Evolutionary conservation across 2,113 vertebrate genomes (phyloP), one percentile per base, ranked within the genome.

Genomic region (Pithys albifrons): DNA sequence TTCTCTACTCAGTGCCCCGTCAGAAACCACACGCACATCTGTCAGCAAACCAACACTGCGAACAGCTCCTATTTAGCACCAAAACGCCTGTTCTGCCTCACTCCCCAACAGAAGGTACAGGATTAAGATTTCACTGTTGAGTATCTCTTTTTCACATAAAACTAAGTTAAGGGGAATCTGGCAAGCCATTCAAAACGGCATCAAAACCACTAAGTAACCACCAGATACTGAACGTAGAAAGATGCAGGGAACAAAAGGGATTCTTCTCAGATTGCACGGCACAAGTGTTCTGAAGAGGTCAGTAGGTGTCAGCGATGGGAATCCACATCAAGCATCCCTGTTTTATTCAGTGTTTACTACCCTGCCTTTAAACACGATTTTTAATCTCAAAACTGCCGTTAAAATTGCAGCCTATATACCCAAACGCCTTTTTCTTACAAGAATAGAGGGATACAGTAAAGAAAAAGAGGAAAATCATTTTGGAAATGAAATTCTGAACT

Each of bases 151-250:
- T 4, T 45, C 3, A 3, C 25, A 9, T 7, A 33, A 80, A 85
- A 70, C 9, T 7, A 74, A 58, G n/a, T n/a, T 41, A 77, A 90
- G 43, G 12, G 71, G 46, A 83, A 43, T 14, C 14, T 35, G 1
- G 0, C 16, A 66, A 58, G 55, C 33, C 55, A 58, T 37, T 81
- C 77, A 23, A 90, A 80, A 71, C 4, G 5, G 20, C 52, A 93
- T 3, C 15, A 66, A 73, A 73, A 35, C 0, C 33, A 33, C 27
- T 8, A 52, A 45, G 62, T 7, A 86, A n/a, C 37, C 35, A 67
- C 14, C 37, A 91, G 24, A 55, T 3, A 46, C 0, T 4, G 43
- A 73, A n/a, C 0, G 1, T 11, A 55, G 73, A 48, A 84, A 79
- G 27, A 52, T 7, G 37, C 35, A 24, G 62, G 7, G 43, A 85